Conservation (phyloP, 2,888 invertebrate genomes). For the Isoperla grammatica region DNA sequence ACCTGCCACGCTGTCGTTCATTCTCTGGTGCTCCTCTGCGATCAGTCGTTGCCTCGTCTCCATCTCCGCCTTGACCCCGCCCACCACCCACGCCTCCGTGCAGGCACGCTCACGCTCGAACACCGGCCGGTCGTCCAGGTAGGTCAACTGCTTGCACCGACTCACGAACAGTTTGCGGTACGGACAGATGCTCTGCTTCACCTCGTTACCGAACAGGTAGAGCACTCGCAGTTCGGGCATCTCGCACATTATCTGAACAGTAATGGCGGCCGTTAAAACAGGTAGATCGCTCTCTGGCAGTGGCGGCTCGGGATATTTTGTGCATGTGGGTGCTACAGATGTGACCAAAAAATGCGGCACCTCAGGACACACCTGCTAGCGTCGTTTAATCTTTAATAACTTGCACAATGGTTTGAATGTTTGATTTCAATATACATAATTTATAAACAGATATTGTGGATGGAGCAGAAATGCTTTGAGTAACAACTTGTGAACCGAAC, state of each 20-base stretch:
- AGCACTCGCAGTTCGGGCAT: constrained; percentile 74
- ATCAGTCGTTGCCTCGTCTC: constrained; percentile 65
- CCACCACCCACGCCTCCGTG: constrained; percentile 83
- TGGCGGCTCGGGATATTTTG: too few relatives aligned
- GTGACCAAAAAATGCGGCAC: too few relatives aligned
- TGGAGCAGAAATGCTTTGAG: too few relatives aligned
- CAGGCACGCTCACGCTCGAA: constrained; percentile 87
- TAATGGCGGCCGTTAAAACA: too few relatives aligned
- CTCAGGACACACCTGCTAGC: too few relatives aligned
- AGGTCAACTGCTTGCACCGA: constrained; percentile 67
- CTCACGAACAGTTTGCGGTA: constrained; percentile 78
- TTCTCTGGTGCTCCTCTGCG: constrained; percentile 62
- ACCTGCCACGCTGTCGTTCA: constrained; percentile 65
- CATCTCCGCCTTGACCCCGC: constrained; percentile 64
- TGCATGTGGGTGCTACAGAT: too few relatives aligned
- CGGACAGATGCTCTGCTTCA: constrained; percentile 71
- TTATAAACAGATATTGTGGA: too few relatives aligned
- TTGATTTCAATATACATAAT: too few relatives aligned
- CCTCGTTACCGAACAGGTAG: constrained; percentile 83
- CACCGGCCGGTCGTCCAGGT: constrained; percentile 87
- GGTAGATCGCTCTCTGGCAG: too few relatives aligned
- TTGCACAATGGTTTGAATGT: too few relatives aligned
- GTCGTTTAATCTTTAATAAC: too few relatives aligned
- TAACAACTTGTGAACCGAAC: too few relatives aligned
- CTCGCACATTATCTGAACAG: constrained; percentile 51